Base-by-base conservation (phyloP, 2,888 invertebrate genomes). In the Leucophora obtusa region DNA sequence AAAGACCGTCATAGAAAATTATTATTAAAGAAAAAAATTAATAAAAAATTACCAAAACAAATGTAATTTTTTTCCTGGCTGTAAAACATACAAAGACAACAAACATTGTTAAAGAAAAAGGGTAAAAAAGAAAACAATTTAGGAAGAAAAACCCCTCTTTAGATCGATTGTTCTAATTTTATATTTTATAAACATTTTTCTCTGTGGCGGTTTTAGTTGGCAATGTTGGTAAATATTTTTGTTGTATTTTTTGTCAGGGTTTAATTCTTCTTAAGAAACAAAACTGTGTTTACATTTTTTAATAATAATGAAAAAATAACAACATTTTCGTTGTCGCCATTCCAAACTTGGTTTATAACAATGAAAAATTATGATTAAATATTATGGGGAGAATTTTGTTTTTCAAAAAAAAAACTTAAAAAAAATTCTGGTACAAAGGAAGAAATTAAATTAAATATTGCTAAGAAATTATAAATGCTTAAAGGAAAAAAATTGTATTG, bases 281-380 rank as follows among this genome's bases (percentile, higher is more conserved):
- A 66, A 75, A 75, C 69, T 38, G 70, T 76, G 50, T 62, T 69
- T 60, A 62, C 54, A 63, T 10, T 28, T 50, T 28, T 51, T 51
- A 51, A 51, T 72, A 74, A 76, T 79, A 83, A 83, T 80, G 80
- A 82, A 83, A 82, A 80, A 83, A 82, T 74, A 82, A 83, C 74
- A 83, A 80, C 74, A 80, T 75, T 68, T 47, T 47, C 43, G 54
- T 58, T 35, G 35, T 66, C 66, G 60, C 38, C 58, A 9, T 54
- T 35, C 50, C 54, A 33, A 47, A 68, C 59, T 54, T 76, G 76
- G 59, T 70, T 70, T 70, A 38, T 66, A 77, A 77, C 81, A 77
- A 74, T 73, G 73, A 80, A 80, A 79, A 80, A 80, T 80, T 76
- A 80, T 80, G 76, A 80, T 80, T 80, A 77, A 81, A 77, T 70